Evolutionary conservation across 2,797 vertebrate species (phyloP).

Genomic region (Amazona ochrocephala): DNA sequence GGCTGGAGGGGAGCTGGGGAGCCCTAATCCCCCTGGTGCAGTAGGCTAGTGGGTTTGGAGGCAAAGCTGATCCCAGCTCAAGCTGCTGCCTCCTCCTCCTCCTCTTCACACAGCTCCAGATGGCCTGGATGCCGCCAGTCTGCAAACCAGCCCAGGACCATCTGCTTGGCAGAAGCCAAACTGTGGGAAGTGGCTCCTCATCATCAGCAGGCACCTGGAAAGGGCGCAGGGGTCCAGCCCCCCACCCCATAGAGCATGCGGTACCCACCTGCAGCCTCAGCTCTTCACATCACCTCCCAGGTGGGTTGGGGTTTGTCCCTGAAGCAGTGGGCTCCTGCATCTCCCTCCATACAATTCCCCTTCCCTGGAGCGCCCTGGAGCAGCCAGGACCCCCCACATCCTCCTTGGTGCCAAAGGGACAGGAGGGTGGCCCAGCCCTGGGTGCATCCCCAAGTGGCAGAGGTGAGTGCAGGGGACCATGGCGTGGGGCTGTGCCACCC

Average conservation of each 20-base stretch:
- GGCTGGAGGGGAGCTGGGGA: background rate
- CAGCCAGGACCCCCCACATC: fast-evolving
- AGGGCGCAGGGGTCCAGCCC: background rate
- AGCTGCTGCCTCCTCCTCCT: constrained; percentile 30
- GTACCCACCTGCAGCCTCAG: background rate
- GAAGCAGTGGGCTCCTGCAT: background rate
- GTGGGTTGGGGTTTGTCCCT: background rate
- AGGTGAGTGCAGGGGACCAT: background rate
- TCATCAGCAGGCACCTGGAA: background rate
- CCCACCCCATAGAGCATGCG: background rate
- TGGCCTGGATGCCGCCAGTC: constrained; percentile 60
- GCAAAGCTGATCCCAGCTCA: constrained; percentile 53
- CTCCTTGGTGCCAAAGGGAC: background rate
- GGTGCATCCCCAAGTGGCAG: fast-evolving
- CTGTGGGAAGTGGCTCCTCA: background rate
- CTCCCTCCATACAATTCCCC: background rate
- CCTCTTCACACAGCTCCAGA: constrained; percentile 14
- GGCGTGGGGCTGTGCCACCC: fast-evolving
- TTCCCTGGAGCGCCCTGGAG: fast-evolving
- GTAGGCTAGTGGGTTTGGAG: constrained; percentile 52
- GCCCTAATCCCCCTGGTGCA: constrained; percentile 33
- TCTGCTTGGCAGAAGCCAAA: constrained; percentile 48
- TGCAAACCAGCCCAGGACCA: constrained; percentile 49
- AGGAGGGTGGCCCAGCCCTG: background rate
- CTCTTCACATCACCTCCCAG: background rate